phyloP scores from a whole-genome alignment of 2,113 vertebrate genomes.

The Corythoichthys haematopterus region DNA sequence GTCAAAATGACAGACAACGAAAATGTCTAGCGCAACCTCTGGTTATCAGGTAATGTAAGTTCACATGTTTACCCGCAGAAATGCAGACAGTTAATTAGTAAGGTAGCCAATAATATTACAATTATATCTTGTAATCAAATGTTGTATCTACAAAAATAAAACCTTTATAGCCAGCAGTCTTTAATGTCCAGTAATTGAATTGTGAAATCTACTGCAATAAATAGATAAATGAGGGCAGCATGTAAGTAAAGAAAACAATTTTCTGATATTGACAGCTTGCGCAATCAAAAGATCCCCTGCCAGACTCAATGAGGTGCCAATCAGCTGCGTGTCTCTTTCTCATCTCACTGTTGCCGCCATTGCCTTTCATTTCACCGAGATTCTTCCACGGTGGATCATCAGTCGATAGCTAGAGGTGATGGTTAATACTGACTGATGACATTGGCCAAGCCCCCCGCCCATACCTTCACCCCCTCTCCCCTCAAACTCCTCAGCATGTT shows the following conservation, averaged over 20 bases:
- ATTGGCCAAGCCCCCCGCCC: slow-evolving; percentile 41
- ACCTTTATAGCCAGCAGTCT: background rate
- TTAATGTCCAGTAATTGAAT: background rate
- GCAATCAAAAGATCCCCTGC: slow-evolving; percentile 72
- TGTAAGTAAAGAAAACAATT: slow-evolving; percentile 67
- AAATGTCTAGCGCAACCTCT: slow-evolving; percentile 5
- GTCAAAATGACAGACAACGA: too few relatives aligned
- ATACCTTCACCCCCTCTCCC: background rate
- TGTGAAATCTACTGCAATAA: slow-evolving; percentile 10
- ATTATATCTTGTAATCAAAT: background rate
- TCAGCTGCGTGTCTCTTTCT: slow-evolving; percentile 69
- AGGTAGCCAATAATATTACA: background rate
- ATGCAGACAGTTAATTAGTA: background rate
- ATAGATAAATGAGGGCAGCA: slow-evolving; percentile 28
- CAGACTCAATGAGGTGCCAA: slow-evolving; percentile 75
- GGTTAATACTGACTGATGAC: slow-evolving; percentile 72
- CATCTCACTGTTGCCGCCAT: slow-evolving; percentile 32
- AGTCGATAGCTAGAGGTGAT: slow-evolving; percentile 72
- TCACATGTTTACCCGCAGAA: slow-evolving; percentile 7
- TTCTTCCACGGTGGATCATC: slow-evolving; percentile 61
- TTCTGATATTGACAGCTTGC: slow-evolving; percentile 66
- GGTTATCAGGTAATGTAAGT: slow-evolving; percentile 9
- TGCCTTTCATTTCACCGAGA: slow-evolving; percentile 71
- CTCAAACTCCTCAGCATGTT: slow-evolving; percentile 19
- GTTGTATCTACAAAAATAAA: background rate